Evolutionary conservation across 2,888 invertebrate genomes (phyloP).

Genomic region (Synergus japonicus): DNA sequence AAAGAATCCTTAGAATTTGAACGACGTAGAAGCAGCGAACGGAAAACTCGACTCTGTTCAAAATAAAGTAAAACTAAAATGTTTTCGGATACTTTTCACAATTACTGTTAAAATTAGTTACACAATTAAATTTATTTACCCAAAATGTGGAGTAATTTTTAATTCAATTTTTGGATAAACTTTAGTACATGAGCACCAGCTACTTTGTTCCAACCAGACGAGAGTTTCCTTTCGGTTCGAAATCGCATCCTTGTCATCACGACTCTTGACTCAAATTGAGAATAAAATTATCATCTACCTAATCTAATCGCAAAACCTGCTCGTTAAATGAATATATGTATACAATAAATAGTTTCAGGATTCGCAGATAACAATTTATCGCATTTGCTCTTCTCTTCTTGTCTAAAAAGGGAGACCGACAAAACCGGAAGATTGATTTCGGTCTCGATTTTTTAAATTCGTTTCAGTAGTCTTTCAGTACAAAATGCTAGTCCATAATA

Average conservation of each 20-base stretch:
- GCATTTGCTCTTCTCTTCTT: not conserved
- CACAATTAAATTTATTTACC: too few relatives aligned
- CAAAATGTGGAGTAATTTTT: too few relatives aligned
- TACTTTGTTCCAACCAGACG: slow-evolving; percentile 9
- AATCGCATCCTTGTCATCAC: slow-evolving; percentile 22
- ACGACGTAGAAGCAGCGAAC: not conserved
- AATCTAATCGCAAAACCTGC: slow-evolving; percentile 45
- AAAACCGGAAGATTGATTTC: too few relatives aligned
- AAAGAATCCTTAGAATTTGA: not conserved
- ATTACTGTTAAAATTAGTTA: too few relatives aligned
- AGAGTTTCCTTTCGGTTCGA: slow-evolving; percentile 14
- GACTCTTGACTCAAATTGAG: not conserved
- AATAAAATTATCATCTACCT: slow-evolving; percentile 40
- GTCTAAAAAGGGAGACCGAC: not conserved
- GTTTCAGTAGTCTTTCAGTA: too few relatives aligned
- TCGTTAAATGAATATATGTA: slow-evolving; percentile 47
- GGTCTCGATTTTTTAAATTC: too few relatives aligned
- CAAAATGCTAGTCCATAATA: too few relatives aligned
- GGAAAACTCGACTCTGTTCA: too few relatives aligned
- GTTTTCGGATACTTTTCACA: too few relatives aligned
- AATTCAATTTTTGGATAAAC: too few relatives aligned
- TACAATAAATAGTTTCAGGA: slow-evolving; percentile 35
- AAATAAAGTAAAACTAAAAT: too few relatives aligned
- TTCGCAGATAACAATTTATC: slow-evolving; percentile 27
- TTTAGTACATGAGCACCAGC: too few relatives aligned